phyloP scores from a whole-genome alignment of 2,113 vertebrate genomes.

The Myiopsitta monachus region DNA sequence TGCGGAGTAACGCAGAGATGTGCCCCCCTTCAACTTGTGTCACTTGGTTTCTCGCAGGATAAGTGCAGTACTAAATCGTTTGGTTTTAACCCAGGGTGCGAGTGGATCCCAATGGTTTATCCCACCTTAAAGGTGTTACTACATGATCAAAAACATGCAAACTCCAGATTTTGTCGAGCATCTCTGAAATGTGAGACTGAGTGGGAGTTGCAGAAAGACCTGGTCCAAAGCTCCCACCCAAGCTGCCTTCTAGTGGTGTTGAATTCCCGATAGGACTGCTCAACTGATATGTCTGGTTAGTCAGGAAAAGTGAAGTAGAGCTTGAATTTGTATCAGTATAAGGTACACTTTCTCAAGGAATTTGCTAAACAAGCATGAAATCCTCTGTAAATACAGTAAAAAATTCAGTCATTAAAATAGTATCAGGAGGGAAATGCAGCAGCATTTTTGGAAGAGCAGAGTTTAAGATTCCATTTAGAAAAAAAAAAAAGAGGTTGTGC shows the following conservation, averaged over 20 bases:
- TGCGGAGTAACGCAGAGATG: neutral
- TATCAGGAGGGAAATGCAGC: neutral
- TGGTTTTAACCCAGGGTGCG: neutral
- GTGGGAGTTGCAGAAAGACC: neutral
- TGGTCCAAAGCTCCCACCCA: neutral
- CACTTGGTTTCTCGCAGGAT: neutral
- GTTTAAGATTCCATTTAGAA: neutral
- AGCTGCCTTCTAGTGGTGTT: neutral
- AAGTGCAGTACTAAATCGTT: neutral
- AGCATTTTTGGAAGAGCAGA: neutral
- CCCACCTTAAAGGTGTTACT: neutral
- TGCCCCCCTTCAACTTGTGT: neutral
- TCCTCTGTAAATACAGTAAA: neutral
- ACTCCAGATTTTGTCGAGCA: neutral
- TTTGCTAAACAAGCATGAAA: constrained; percentile 13
- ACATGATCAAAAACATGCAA: neutral
- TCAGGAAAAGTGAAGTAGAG: neutral
- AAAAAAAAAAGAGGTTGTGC: constrained; percentile 26
- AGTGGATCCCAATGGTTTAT: neutral
- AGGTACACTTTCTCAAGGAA: neutral
- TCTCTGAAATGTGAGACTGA: neutral
- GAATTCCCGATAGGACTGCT: neutral
- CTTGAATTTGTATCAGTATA: neutral
- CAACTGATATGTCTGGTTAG: neutral
- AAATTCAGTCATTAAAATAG: neutral